Percentiles rank a stretch among this genome's conserved stretches.
Evolutionary conservation across 2,888 invertebrate species (phyloP).

Genomic region (Pseudoips prasinana): DNA sequence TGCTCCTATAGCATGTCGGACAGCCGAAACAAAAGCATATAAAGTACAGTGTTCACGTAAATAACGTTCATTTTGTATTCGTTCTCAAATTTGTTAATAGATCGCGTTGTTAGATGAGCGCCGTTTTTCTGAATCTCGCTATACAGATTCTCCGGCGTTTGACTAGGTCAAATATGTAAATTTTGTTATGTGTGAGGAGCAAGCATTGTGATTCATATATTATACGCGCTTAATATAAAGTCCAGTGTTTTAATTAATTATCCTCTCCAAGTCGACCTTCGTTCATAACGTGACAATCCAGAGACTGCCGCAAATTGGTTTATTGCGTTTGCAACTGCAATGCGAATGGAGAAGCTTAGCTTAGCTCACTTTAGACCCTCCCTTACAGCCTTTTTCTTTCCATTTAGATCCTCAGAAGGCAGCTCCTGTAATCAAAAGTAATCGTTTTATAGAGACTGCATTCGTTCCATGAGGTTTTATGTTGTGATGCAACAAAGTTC

Average conservation of each 20-base stretch:
- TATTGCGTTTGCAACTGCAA: constrained; percentile 66
- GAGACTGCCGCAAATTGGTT: constrained; percentile 66
- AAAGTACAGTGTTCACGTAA: too few species aligned
- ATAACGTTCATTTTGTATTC: too few species aligned
- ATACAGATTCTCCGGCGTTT: too few species aligned
- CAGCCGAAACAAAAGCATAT: neutral
- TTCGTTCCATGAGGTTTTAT: constrained; percentile 26
- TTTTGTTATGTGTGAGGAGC: too few species aligned
- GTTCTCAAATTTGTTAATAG: too few species aligned
- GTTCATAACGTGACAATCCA: constrained; percentile 18
- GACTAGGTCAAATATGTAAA: too few species aligned
- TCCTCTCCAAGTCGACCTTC: too few species aligned
- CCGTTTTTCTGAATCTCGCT: too few species aligned
- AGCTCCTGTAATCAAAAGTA: constrained; percentile 29
- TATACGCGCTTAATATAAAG: too few species aligned
- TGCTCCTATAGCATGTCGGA: neutral
- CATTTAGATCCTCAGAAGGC: constrained; percentile 18
- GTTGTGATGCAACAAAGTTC: constrained; percentile 25
- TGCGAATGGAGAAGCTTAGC: constrained; percentile 44
- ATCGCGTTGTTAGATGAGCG: too few species aligned
- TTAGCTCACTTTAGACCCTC: constrained; percentile 28
- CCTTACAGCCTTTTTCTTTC: constrained; percentile 19
- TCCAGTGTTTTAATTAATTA: too few species aligned
- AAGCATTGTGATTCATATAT: too few species aligned
- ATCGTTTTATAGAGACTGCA: constrained; percentile 28